Percentiles rank a stretch among this genome's conserved stretches.
phyloP scores from a whole-genome alignment of 2,797 vertebrate genomes.

The Cottoperca gobio region DNA sequence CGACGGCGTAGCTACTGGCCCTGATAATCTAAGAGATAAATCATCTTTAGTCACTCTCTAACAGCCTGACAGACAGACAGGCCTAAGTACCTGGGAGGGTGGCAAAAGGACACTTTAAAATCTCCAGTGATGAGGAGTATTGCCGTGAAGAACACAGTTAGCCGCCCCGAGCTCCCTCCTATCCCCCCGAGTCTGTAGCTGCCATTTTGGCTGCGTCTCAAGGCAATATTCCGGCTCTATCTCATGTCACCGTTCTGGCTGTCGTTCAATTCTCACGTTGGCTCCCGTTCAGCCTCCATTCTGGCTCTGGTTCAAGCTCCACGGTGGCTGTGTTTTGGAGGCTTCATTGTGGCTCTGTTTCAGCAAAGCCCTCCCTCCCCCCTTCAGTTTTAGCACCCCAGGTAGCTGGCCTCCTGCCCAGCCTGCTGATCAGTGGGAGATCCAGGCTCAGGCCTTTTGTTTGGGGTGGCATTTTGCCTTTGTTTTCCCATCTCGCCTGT shows the following conservation, averaged over 20 bases:
- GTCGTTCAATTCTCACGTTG: slow-evolving; percentile 77
- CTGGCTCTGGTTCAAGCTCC: slow-evolving; percentile 80
- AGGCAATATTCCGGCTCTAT: slow-evolving; percentile 80
- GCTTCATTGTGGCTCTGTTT: slow-evolving; percentile 81
- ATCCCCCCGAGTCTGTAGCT: slow-evolving; percentile 76
- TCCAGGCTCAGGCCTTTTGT: slow-evolving; percentile 83
- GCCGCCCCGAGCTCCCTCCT: slow-evolving; percentile 63
- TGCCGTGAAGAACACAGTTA: slow-evolving; percentile 75
- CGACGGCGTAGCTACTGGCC: slow-evolving; percentile 60
- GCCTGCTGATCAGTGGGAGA: slow-evolving; percentile 82
- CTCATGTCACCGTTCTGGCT: slow-evolving; percentile 82
- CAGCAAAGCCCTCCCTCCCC: slow-evolving; percentile 55
- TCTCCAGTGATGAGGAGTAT: slow-evolving; percentile 73
- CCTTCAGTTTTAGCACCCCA: slow-evolving; percentile 82
- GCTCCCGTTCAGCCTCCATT: slow-evolving; percentile 76
- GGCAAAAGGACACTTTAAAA: slow-evolving; percentile 79
- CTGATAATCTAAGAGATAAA: slow-evolving; percentile 74
- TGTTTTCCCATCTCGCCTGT: slow-evolving; percentile 85
- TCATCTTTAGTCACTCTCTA: slow-evolving; percentile 76
- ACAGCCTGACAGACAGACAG: slow-evolving; percentile 77
- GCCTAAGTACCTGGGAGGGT: slow-evolving; percentile 80
- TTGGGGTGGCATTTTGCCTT: slow-evolving; percentile 87
- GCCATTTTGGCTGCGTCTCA: slow-evolving; percentile 82
- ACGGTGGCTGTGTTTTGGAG: slow-evolving; percentile 73
- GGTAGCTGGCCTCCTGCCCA: slow-evolving; percentile 85